These are phyloP conservation scores for Helicoverpa zea DNA, from an alignment of 1,140 invertebrate species.

Conservation along the genomic window DNA sequence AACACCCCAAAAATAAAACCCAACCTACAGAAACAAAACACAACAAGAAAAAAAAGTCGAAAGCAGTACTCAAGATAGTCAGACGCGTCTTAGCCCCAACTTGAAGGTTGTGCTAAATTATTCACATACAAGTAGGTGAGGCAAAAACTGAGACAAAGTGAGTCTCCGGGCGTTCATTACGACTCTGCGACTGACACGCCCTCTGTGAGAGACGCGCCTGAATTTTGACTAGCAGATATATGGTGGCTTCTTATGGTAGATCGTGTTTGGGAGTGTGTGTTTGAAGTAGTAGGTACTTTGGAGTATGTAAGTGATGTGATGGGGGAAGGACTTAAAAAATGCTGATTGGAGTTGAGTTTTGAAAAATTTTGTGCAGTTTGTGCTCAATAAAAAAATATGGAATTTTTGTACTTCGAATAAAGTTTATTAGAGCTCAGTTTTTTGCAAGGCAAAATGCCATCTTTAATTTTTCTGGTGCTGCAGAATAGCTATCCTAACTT, in stretches of 20 bases:
- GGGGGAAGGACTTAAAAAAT: too few species aligned
- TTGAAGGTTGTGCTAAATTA: constrained; percentile 58
- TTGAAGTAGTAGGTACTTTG: too few species aligned
- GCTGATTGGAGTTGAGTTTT: too few species aligned
- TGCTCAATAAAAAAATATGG: too few species aligned
- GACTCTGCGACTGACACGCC: constrained; percentile 29
- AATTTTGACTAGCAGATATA: constrained; percentile 23
- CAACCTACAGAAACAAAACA: background rate
- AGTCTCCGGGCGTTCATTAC: constrained; percentile 36
- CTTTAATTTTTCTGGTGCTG: background rate
- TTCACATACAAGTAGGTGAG: constrained; percentile 61
- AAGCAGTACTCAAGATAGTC: constrained; percentile 24
- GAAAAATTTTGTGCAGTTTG: too few species aligned
- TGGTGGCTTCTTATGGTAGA: background rate
- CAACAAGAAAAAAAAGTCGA: constrained; percentile 3
- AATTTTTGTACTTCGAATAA: too few species aligned
- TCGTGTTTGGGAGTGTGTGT: background rate
- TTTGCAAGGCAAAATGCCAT: too few species aligned
- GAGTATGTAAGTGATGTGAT: too few species aligned
- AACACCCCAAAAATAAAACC: background rate
- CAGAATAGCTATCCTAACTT: background rate
- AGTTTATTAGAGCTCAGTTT: too few species aligned
- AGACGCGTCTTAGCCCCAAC: constrained; percentile 11
- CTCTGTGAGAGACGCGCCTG: constrained; percentile 3
- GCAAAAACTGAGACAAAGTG: constrained; percentile 51